phyloP scores from a whole-genome alignment of 2,113 vertebrate genomes.

The Nothoprocta perdicaria region DNA sequence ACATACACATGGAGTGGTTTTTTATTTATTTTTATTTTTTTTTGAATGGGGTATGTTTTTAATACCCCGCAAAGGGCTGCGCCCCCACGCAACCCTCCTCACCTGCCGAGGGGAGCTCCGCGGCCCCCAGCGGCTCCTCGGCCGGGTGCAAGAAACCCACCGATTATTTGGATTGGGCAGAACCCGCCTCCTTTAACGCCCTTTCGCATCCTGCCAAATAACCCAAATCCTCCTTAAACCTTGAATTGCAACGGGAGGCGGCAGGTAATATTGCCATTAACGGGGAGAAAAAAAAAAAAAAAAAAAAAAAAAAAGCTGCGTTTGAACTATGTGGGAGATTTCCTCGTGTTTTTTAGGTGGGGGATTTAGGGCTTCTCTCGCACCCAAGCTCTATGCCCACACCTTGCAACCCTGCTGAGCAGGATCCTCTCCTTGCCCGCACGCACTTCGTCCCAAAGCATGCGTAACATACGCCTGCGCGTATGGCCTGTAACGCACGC shows the following conservation, averaged over 20 bases:
- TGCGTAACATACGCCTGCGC: fast-evolving
- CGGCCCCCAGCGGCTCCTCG: neutral
- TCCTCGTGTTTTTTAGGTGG: neutral
- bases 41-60: fast-evolving
- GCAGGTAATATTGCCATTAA: neutral
- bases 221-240: conserved; percentile 31
- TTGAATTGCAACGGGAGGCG: neutral
- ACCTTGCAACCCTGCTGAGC: neutral
- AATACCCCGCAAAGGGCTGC: neutral
- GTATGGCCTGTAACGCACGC: fast-evolving
- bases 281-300: neutral
- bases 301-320: neutral
- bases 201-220: neutral
- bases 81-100: neutral
- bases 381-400: neutral
- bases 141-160: neutral
- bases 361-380: neutral
- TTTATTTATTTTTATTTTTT: neutral
- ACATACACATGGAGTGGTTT: no score
- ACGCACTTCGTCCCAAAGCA: neutral
- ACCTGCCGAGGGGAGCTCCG: neutral
- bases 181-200: neutral
- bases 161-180: neutral
- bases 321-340: neutral
- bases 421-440: neutral